These are phyloP conservation scores for Drosophila rhopaloa DNA, from an alignment of 1,140 invertebrate genomes.

Conservation along the genomic window DNA sequence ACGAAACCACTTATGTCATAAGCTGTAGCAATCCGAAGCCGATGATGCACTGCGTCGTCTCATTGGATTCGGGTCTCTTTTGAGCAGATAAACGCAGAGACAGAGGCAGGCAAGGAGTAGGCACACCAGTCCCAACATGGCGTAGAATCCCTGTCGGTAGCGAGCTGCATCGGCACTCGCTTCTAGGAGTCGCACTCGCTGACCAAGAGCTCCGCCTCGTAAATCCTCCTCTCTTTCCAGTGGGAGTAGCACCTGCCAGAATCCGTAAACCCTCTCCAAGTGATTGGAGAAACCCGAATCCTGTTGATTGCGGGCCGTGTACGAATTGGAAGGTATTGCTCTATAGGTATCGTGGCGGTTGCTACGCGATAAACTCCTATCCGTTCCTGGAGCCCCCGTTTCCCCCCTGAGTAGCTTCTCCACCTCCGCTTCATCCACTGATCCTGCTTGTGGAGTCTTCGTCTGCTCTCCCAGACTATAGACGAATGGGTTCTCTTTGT, in stretches of 20 bases:
- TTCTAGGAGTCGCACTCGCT: slow-evolving; percentile 66
- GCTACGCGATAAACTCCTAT: slow-evolving; percentile 64
- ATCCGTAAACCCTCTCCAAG: slow-evolving; percentile 67
- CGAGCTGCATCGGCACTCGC: slow-evolving; percentile 74
- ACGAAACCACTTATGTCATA: slow-evolving; percentile 84
- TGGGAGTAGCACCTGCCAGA: slow-evolving; percentile 77
- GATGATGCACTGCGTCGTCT: slow-evolving; percentile 34
- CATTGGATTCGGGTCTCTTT: slow-evolving; percentile 50
- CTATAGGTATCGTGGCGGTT: slow-evolving; percentile 62
- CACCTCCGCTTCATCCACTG: slow-evolving; percentile 49
- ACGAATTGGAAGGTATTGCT: slow-evolving; percentile 28
- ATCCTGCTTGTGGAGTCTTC: slow-evolving; percentile 22
- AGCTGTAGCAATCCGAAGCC: slow-evolving; percentile 52
- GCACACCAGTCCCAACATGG: slow-evolving; percentile 70
- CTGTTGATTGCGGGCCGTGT: slow-evolving; percentile 53
- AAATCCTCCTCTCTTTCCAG: slow-evolving; percentile 39
- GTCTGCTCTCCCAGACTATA: slow-evolving; percentile 82
- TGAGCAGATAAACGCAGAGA: slow-evolving; percentile 76
- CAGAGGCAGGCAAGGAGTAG: slow-evolving; percentile 72
- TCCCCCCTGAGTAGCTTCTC: slow-evolving; percentile 53
- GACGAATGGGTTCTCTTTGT: slow-evolving; percentile 84
- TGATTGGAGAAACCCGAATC: slow-evolving; percentile 71
- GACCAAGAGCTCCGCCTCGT: slow-evolving; percentile 31
- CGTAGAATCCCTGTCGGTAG: slow-evolving; percentile 82
- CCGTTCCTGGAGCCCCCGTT: slow-evolving; percentile 20